Conservation (phyloP, 2,888 invertebrate species). For the Drosophila flavopinicola region DNA sequence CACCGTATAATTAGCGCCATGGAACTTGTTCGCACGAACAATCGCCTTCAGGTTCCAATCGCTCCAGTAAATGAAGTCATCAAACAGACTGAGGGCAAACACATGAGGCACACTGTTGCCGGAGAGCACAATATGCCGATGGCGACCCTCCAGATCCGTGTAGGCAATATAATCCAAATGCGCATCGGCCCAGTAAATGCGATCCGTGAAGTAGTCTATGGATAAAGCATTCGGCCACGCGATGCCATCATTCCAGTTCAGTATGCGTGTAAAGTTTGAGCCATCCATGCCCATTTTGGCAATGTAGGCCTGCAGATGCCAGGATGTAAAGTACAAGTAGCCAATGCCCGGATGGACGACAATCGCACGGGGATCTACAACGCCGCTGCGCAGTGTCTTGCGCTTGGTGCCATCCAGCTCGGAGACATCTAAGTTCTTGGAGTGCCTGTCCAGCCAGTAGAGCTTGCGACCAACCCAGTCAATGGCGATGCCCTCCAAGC, state of each 20-base stretch:
- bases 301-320: constrained; percentile 98
- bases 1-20: constrained; percentile 89
- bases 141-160: constrained; percentile 95
- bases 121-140: constrained; percentile 92
- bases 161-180: constrained; percentile 99
- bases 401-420: constrained; percentile 96
- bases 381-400: constrained; percentile 93
- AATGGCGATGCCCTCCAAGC: constrained; percentile 97
- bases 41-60: constrained; percentile 99
- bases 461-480: constrained; percentile 98
- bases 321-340: constrained; percentile 97
- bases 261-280: constrained; percentile 92
- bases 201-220: constrained; percentile 97
- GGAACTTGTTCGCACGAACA: constrained; percentile 95
- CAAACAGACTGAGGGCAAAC: constrained; percentile 96
- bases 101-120: constrained; percentile 96
- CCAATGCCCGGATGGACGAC: constrained; percentile 97
- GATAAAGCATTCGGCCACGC: constrained; percentile 99
- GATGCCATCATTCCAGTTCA: constrained; percentile 96
- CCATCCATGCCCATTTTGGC: constrained; percentile 99
- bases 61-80: constrained; percentile 97
- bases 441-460: constrained; percentile 98
- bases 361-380: constrained; percentile 97
- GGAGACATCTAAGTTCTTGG: constrained; percentile 97
- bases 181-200: constrained; percentile 99